Evolutionary conservation across 2,888 invertebrate species (phyloP).

Genomic region (Aproaerema taeniolella): DNA sequence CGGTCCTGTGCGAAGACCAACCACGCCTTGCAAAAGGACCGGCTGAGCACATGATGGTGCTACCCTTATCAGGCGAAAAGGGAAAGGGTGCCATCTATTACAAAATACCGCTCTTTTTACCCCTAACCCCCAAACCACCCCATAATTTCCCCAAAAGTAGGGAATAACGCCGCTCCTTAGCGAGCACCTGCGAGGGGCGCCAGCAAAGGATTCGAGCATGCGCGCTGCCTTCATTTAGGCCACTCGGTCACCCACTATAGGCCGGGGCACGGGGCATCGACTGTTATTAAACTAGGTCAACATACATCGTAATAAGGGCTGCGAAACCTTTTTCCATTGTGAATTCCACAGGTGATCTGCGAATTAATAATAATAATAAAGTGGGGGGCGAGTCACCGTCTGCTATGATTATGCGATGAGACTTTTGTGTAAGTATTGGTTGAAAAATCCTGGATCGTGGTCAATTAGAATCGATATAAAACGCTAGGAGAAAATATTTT

Average conservation of each 20-base stretch:
- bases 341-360: too few relatives aligned
- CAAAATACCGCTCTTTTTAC: not conserved
- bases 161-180: conserved; percentile 14
- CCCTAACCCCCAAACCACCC: not conserved
- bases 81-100: too few relatives aligned
- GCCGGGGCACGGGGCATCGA: not conserved
- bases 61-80: too few relatives aligned
- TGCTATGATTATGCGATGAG: too few relatives aligned
- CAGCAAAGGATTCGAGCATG: conserved; percentile 17
- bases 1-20: not conserved
- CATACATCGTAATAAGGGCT: too few relatives aligned
- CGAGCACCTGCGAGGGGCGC: conserved; percentile 15
- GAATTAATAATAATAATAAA: too few relatives aligned
- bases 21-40: not conserved
- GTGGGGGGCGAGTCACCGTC: too few relatives aligned
- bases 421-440: too few relatives aligned
- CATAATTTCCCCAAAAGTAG: not conserved
- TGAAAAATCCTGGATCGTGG: too few relatives aligned
- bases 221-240: conserved; percentile 44
- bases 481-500: too few relatives aligned
- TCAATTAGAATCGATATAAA: too few relatives aligned
- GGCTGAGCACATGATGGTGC: not conserved
- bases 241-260: conserved; percentile 67
- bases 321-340: too few relatives aligned
- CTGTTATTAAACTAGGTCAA: not conserved